These are phyloP conservation scores for Nannospalax galili DNA, from an alignment of 2,113 vertebrate genomes.

Conservation along the genomic window DNA sequence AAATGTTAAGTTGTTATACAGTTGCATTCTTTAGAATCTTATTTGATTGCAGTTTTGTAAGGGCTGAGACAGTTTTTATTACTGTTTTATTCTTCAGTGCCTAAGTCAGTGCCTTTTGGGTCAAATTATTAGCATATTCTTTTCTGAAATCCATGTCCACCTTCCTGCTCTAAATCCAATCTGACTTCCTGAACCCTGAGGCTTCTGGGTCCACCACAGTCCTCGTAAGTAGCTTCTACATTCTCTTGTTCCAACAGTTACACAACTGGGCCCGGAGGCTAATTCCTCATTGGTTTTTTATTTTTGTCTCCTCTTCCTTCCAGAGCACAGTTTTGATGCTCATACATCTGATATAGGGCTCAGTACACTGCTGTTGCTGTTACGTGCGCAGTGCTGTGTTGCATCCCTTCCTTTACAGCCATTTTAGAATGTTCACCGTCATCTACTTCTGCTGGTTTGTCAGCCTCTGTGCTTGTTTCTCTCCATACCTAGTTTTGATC, in stretches of 20 bases:
- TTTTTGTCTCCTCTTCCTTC: background rate
- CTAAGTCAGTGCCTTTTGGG: conserved; percentile 39
- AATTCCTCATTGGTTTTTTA: background rate
- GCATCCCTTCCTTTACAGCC: background rate
- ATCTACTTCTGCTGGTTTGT: background rate
- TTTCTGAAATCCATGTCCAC: background rate
- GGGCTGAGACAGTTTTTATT: conserved; percentile 26
- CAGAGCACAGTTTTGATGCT: background rate
- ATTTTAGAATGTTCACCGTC: background rate
- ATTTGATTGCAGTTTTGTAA: background rate
- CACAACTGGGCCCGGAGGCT: background rate
- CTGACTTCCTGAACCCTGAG: background rate
- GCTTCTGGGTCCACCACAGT: background rate
- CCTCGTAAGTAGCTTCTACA: background rate
- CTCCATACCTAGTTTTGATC: background rate
- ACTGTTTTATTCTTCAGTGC: conserved; percentile 53
- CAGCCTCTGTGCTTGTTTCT: background rate
- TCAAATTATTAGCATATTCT: conserved; percentile 40
- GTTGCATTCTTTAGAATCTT: conserved; percentile 31
- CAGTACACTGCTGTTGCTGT: background rate
- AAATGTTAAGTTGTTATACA: conserved; percentile 23
- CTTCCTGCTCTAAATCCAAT: conserved; percentile 21
- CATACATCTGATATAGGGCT: background rate
- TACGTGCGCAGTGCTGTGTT: background rate
- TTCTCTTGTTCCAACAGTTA: background rate